These are phyloP conservation scores for Neotoma lepida DNA, from an alignment of 2,113 vertebrate species.

Conservation along the genomic window DNA sequence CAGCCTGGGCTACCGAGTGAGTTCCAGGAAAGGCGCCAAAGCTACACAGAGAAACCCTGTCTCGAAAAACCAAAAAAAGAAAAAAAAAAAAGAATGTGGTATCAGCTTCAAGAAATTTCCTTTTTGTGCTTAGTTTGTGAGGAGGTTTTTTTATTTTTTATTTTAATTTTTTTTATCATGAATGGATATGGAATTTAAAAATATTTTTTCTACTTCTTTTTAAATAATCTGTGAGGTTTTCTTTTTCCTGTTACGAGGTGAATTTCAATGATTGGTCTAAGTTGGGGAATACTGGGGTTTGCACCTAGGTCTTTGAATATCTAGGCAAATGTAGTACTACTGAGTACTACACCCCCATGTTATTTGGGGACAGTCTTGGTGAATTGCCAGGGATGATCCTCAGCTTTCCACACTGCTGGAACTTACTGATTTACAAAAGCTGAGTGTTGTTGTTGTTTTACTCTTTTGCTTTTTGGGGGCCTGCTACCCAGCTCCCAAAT, in stretches of 20 bases:
- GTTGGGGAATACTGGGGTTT: not conserved
- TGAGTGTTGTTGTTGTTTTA: not conserved
- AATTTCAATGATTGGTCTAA: not conserved
- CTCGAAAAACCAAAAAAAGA: too few species aligned
- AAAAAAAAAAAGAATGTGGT: not conserved
- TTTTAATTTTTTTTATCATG: not conserved
- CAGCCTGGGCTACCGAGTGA: too few species aligned
- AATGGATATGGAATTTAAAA: not conserved
- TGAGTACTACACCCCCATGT: not conserved
- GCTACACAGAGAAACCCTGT: too few species aligned
- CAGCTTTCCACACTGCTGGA: too few species aligned
- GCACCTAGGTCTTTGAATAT: not conserved
- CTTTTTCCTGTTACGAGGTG: not conserved
- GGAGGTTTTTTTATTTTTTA: too few species aligned
- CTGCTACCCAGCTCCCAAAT: not conserved
- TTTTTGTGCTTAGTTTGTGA: not conserved
- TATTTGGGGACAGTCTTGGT: not conserved
- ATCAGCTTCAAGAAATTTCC: not conserved
- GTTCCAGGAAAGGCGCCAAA: too few species aligned
- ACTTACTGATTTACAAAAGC: not conserved
- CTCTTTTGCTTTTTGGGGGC: not conserved
- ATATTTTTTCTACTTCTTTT: constrained; percentile 11
- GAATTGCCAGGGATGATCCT: too few species aligned
- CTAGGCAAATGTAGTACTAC: too few species aligned
- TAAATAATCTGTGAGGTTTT: constrained; percentile 12